phyloP scores from a whole-genome alignment of 2,888 invertebrate genomes.

The Hypomecis punctinalis region DNA sequence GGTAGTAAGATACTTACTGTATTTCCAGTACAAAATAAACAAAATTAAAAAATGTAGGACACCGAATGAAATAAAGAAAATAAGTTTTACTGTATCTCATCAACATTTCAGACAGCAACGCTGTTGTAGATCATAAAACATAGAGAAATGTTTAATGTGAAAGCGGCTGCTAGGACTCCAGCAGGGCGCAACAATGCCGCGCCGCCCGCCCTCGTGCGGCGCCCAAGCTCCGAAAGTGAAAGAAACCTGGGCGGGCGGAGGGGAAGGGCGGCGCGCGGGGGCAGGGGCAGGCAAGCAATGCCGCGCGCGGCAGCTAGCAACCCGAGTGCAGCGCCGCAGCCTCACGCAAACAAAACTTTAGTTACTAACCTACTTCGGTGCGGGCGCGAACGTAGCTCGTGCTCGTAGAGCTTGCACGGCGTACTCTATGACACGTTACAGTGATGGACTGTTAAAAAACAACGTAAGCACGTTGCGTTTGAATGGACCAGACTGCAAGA shows the following conservation, averaged over 20 bases:
- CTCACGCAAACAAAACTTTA: slow-evolving; percentile 85
- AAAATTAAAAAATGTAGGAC: too few species aligned
- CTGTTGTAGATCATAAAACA: background rate
- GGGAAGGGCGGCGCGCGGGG: slow-evolving; percentile 54
- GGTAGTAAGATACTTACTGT: too few species aligned
- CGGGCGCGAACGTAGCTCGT: slow-evolving; percentile 77
- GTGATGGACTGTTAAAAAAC: slow-evolving; percentile 75
- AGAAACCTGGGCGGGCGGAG: slow-evolving; percentile 69
- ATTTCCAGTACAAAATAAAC: too few species aligned
- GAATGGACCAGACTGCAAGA: slow-evolving; percentile 74
- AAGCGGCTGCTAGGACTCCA: slow-evolving; percentile 20
- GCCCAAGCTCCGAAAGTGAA: slow-evolving; percentile 69
- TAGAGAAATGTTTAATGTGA: slow-evolving; percentile 5
- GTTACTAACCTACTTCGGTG: slow-evolving; percentile 85
- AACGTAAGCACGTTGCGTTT: slow-evolving; percentile 53
- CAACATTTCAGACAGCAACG: background rate
- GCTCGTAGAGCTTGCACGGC: slow-evolving; percentile 63
- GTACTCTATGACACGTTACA: slow-evolving; percentile 69
- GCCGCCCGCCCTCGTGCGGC: slow-evolving; percentile 26
- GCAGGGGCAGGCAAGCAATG: slow-evolving; percentile 50
- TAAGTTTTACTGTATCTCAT: background rate
- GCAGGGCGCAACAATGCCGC: slow-evolving; percentile 26
- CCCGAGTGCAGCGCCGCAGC: slow-evolving; percentile 79
- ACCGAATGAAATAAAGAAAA: too few species aligned
- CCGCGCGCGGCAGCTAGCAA: slow-evolving; percentile 64